Evolutionary conservation across 64 coral and sea anemone genomes (phyloP).

Genomic region (Actinia tenebrosa): DNA sequence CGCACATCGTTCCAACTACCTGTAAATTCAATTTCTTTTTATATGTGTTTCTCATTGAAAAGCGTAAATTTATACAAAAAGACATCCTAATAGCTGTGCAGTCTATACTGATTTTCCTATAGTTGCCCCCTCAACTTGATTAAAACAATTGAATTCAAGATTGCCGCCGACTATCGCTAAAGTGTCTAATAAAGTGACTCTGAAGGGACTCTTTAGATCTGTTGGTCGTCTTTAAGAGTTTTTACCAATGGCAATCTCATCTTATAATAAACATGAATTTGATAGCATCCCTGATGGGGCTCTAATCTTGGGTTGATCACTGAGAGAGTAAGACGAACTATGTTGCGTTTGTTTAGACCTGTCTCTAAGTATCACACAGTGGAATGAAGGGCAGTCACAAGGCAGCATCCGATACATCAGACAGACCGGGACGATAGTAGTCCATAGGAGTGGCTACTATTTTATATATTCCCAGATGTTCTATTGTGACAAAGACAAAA

Average conservation of each 20-base stretch:
- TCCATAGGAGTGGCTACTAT: constrained; percentile 36
- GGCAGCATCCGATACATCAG: constrained; percentile 47
- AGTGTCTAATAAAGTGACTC: too few species aligned
- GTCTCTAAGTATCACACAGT: background rate
- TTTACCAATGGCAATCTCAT: background rate
- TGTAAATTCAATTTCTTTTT: too few species aligned
- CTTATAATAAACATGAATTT: background rate
- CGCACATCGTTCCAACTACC: too few species aligned
- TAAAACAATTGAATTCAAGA: too few species aligned
- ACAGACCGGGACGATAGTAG: constrained; percentile 14
- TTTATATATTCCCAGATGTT: constrained; percentile 51
- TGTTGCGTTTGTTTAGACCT: constrained; percentile 4
- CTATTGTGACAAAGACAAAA: constrained; percentile 17
- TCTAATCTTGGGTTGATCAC: background rate
- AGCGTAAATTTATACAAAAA: too few species aligned
- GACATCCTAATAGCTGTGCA: too few species aligned
- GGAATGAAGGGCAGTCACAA: background rate
- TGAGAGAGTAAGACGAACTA: background rate
- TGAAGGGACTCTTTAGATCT: background rate
- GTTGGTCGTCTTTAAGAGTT: background rate
- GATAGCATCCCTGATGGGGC: background rate
- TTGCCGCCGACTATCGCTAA: too few species aligned
- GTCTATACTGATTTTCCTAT: too few species aligned
- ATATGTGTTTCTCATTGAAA: too few species aligned
- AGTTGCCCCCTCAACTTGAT: too few species aligned